Evolutionary conservation across 2,113 vertebrate species (phyloP), one percentile per base, ranked within the genome.

Genomic region (Siphamia tubifer): DNA sequence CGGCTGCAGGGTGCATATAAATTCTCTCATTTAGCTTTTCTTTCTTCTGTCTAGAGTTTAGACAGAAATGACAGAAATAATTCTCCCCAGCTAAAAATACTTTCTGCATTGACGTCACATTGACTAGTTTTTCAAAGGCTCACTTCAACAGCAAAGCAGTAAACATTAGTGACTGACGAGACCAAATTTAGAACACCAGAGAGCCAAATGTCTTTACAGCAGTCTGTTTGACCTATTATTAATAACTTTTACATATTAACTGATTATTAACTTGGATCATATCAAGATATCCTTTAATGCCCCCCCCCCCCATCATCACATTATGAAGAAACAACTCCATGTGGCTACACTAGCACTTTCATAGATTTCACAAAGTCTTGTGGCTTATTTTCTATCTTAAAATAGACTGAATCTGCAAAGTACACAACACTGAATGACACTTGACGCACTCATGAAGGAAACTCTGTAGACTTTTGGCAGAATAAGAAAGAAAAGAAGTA

Each of bases 31-130:
- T 71, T 56, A 58, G 27, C 10, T 36, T 31, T 56, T 4, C 3
- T 40, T 48, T 58, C 36, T 9, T 68, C 34, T 49, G 53, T 42
- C 43, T 54, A n/a, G 58, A 67, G 48, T 60, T 64, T 36, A 52
- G 82, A 40, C 24, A 43, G 21, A 4, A 7, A 21, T 24, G 35
- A 63, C 32, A 21, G 28, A 11, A 75, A 55, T 23, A 48, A 32
- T 62, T 48, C 8, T 56, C 42, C 51, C 17, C 38, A 16, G 20
- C 28, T 77, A 40, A 32, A 66, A 65, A 67, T 70, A 70, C 25
- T 42, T 63, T 58, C 61, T 62, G 38, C 47, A 62, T 63, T 73
- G 66, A 82, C 36, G 54, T 74, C 73, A 74, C 12, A 8, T 6
- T 25, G 64, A 56, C 13, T 5, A n/a, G 35, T 23, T 67, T 45